Base-by-base conservation (phyloP, 1,140 invertebrate genomes). In the Nasonia vitripennis region DNA sequence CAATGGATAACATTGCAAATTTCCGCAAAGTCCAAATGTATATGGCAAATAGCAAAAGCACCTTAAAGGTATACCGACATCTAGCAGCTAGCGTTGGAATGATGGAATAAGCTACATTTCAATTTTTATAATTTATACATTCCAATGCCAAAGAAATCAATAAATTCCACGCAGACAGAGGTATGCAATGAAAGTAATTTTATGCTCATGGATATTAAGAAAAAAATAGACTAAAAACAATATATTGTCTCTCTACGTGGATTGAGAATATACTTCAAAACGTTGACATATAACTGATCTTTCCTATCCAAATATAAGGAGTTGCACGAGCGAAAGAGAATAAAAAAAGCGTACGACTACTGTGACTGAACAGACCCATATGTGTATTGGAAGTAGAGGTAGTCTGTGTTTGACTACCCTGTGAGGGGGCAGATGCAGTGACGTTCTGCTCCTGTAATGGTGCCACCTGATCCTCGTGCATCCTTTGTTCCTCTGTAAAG, bases 351-450 rank as follows among this genome's bases (percentile, higher is more conserved):
- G 88, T 92, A 92, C 88, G 91, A 90, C 89, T 92, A 91, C 88
- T 91, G 89, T 93, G 89, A 91, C 89, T 93, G 89, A 93, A 93
- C 92, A 93, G 92, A 93, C 92, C 93, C 91, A 89, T 93, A 87
- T 90, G 88, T 91, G 90, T 90, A 92, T 93, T 93, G 90, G 90
- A 90, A 90, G 91, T 92, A 89, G 91, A 89, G 81, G 89, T 91
- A 91, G 89, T 93, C 91, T 92, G 92, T 91, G 91, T 90, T 89
- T 91, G 91, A 91, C 88, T 91, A 91, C 88, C 88, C 89, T 92
- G 91, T 89, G 91, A 90, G 88, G 90, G 89, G 89, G 90, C 89
- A 90, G 89, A 91, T 87, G 89, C 90, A 89, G 90, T 91, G 89
- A 88, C 86, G 88, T 89, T 91, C 89, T 91, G 91, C 84, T 93